Conservation (phyloP, 2,113 vertebrate species). For the Melanocharis versteri region DNA sequence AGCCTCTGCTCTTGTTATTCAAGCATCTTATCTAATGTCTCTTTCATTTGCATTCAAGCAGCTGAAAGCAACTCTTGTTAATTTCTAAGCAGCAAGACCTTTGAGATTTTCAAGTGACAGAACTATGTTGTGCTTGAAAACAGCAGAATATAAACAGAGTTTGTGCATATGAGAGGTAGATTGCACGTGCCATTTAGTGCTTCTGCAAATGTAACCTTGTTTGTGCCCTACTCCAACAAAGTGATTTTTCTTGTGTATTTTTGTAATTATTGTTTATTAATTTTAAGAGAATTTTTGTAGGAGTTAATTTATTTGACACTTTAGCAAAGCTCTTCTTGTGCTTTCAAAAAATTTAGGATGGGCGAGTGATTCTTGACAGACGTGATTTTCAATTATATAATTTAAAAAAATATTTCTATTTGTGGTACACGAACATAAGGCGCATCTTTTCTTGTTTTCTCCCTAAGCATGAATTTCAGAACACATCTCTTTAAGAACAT, state of each 20-base stretch:
- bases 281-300: not conserved
- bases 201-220: not conserved
- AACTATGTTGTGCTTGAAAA: not conserved
- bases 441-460: not conserved
- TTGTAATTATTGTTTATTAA: not conserved
- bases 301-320: not conserved
- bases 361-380: accelerated
- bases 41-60: not conserved
- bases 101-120: not conserved
- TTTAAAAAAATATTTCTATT: not conserved
- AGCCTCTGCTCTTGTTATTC: not conserved
- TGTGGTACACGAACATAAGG: not conserved
- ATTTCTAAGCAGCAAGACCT: not conserved
- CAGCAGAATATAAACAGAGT: not conserved
- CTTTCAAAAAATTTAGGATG: not conserved
- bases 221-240: not conserved
- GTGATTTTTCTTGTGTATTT: not conserved
- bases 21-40: not conserved
- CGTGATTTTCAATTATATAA: not conserved
- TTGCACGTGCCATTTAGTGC: not conserved
- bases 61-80: not conserved
- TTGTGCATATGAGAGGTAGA: not conserved
- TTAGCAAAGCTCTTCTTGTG: not conserved
- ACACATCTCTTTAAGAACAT: not conserved
- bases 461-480: not conserved